These are phyloP conservation scores for Nerophis lumbriciformis DNA, from an alignment of 2,113 vertebrate genomes.

Conservation along the genomic window DNA sequence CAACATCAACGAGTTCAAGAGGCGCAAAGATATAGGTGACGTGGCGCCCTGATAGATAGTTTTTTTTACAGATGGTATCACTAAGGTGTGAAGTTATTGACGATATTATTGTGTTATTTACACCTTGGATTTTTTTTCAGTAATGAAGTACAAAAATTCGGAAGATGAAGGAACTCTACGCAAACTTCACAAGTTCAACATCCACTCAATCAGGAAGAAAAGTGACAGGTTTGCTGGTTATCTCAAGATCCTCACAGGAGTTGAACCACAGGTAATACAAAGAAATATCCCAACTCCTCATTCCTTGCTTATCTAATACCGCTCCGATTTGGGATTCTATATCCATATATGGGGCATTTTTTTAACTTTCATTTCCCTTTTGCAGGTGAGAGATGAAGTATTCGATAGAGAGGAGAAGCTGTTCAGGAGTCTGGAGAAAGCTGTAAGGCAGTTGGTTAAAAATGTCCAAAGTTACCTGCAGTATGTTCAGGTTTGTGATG, in stretches of 20 bases:
- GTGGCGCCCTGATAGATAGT: not conserved
- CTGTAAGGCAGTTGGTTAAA: slow-evolving; percentile 80
- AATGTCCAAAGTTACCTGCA: slow-evolving; percentile 79
- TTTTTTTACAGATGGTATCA: not conserved
- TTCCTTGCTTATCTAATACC: not conserved
- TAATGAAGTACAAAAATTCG: slow-evolving; percentile 89
- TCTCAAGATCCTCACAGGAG: slow-evolving; percentile 87
- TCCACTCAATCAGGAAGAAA: slow-evolving; percentile 96
- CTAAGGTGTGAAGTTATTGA: not conserved
- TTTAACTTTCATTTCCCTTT: slow-evolving; percentile 8
- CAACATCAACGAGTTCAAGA: slow-evolving; percentile 94
- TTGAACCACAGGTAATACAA: slow-evolving; percentile 84
- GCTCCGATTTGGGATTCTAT: not conserved
- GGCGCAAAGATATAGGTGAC: slow-evolving; percentile 92
- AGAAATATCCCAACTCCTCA: not conserved
- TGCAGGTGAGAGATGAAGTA: slow-evolving; percentile 87
- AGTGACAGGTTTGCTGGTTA: slow-evolving; percentile 91
- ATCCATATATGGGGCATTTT: not conserved
- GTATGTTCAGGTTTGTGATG: slow-evolving; percentile 75
- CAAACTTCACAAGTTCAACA: slow-evolving; percentile 87
- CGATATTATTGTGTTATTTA: not conserved
- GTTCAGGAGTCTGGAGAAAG: slow-evolving; percentile 89
- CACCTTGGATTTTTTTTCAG: slow-evolving; percentile 61
- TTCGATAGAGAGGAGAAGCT: slow-evolving; percentile 90
- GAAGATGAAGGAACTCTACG: slow-evolving; percentile 90